Base-by-base conservation (phyloP, 2,797 vertebrate species). In the Apodemus agrarius region DNA sequence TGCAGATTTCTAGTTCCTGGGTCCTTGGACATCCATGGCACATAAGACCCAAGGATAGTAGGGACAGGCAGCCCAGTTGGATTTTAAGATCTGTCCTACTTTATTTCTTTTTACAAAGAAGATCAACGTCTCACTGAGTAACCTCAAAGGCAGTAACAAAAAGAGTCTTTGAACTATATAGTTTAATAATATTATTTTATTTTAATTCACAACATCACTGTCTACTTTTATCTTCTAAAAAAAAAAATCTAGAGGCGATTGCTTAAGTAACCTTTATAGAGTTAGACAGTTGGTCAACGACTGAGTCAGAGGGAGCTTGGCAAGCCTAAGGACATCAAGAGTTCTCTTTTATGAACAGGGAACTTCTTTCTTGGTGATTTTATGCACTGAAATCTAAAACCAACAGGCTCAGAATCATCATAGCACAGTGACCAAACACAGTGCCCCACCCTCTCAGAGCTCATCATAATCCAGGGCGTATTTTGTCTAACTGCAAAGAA, bases 301-400 rank as follows among this genome's bases (percentile, higher is more conserved):
- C 29, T 0, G 0, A 82, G 34, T 54, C 37, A 67, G 74, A 54
- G 54, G 31, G 0, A 13, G 46, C 29, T 16, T 31, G 4, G 49
- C 63, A 43, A 22, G 14, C 24, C 78, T 81, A 49, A 19, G 13
- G 49, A 52, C 52, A 31, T 24, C 14, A 61, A 61, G 57, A 24
- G 57, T 79, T 95, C 74, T 91, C 75, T n/a, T 37, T 65, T 87
- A 54, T 12, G 24, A 7, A 46, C 34, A 72, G 40, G 63, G 26
- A 19, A 84, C 14, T 0, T 24, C 65, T 40, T 3, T 17, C n/a
- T 78, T 7, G 26, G 11, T 7, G 1, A 59, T 9, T 69, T 46
- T 29, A 22, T 21, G 46, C 21, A 65, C 46, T 59, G 83, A 85
- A 61, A 52, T 40, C 21, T 29, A 24, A 57, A 67, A 22, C 46